Evolutionary conservation across 1,140 invertebrate genomes (phyloP).

Genomic region (Neodiprion pinetum): DNA sequence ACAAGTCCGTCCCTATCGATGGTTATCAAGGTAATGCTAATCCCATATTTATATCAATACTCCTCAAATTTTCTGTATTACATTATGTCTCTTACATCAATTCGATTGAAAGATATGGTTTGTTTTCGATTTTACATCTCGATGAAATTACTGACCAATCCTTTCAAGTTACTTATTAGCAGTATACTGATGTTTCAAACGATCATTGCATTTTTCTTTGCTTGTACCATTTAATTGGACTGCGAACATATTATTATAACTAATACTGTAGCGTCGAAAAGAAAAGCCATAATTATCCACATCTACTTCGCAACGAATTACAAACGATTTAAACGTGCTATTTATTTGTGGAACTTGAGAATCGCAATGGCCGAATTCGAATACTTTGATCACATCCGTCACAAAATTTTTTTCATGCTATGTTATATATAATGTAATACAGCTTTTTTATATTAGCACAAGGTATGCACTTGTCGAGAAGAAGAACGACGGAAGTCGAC

Average conservation of each 20-base stretch:
- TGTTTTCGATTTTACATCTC: constrained; percentile 20
- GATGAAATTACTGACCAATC: constrained; percentile 37
- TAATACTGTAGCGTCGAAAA: background rate
- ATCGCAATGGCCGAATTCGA: no score
- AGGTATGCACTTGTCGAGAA: constrained; percentile 58
- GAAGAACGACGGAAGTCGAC: constrained; percentile 35
- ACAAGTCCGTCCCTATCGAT: constrained; percentile 63
- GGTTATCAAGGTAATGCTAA: constrained; percentile 63
- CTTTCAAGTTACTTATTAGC: constrained; percentile 51
- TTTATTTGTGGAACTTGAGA: no score
- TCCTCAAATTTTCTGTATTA: constrained; percentile 52
- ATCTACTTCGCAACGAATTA: background rate
- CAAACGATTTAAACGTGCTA: background rate
- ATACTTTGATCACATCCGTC: background rate
- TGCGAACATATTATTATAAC: no score
- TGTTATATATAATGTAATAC: constrained; percentile 21
- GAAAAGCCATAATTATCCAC: background rate
- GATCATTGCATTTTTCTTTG: background rate
- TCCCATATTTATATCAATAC: constrained; percentile 62
- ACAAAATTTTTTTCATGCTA: background rate
- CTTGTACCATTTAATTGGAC: background rate
- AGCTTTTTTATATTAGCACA: constrained; percentile 56
- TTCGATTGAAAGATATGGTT: constrained; percentile 50
- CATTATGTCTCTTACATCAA: background rate
- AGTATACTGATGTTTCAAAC: background rate